Conservation (phyloP, 37 sponge, comb jelly and placozoan species). For the Agelas oroides region DNA sequence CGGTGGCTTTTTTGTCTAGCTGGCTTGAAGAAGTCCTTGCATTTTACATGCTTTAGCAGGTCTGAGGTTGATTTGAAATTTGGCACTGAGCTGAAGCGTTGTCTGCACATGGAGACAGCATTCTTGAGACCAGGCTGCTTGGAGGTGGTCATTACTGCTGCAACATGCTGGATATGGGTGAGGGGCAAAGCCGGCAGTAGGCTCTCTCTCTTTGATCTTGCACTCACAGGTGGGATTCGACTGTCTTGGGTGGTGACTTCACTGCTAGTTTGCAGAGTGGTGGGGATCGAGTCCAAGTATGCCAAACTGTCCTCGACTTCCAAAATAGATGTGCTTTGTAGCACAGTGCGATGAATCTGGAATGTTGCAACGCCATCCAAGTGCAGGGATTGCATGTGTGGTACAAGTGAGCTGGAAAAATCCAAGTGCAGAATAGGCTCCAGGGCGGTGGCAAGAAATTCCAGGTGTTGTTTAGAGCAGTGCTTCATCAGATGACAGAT, state of each 20-base stretch:
- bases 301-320: background rate
- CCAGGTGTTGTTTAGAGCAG: constrained; percentile 65
- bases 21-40: constrained; percentile 2
- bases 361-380: constrained; percentile 52
- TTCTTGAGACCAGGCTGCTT: constrained; percentile 6
- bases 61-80: constrained; percentile 38
- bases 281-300: constrained; percentile 13
- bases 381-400: constrained; percentile 52
- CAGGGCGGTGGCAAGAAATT: constrained; percentile 66
- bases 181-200: constrained; percentile 44
- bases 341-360: constrained; percentile 27
- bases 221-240: background rate
- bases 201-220: background rate
- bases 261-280: constrained; percentile 3
- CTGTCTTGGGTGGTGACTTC: background rate
- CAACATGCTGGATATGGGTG: constrained; percentile 14
- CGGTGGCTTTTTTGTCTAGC: background rate
- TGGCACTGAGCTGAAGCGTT: constrained; percentile 44
- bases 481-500: constrained; percentile 52
- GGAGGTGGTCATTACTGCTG: background rate
- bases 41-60: constrained; percentile 11
- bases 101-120: background rate
- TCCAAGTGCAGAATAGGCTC: constrained; percentile 82
- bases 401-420: constrained; percentile 66
- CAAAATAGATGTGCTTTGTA: constrained; percentile 3